Percentiles rank a stretch among this genome's conserved stretches.
Conservation (phyloP, 2,888 invertebrate genomes). For the Schrankia costaestrigalis region DNA sequence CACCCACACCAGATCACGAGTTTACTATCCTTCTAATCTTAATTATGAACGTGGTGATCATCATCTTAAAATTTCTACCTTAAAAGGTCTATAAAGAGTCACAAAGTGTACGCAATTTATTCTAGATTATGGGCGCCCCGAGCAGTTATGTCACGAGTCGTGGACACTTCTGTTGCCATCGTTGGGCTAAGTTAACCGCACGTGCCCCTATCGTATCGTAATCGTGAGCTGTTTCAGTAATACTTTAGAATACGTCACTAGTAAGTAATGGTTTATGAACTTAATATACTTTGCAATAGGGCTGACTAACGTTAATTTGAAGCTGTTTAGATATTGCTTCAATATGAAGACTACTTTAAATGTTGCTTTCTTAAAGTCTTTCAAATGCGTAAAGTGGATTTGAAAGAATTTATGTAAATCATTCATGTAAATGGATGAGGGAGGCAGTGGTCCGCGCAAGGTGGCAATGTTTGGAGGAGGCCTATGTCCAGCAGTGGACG, state of each 20-base stretch:
- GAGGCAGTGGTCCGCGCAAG: too few relatives aligned
- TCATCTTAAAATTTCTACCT: constrained; percentile 78
- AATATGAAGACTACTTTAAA: too few relatives aligned
- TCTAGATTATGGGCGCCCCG: constrained; percentile 66
- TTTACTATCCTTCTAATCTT: constrained; percentile 66
- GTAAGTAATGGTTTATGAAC: too few relatives aligned
- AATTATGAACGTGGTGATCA: constrained; percentile 79
- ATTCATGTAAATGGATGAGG: too few relatives aligned
- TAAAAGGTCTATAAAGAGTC: constrained; percentile 79
- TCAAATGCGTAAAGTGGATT: too few relatives aligned
- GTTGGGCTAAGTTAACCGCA: constrained; percentile 39
- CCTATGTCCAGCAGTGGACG: too few relatives aligned
- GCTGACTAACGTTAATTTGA: too few relatives aligned
- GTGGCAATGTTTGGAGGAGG: too few relatives aligned
- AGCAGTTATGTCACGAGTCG: constrained; percentile 71
- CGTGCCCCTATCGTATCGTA: constrained; percentile 52
- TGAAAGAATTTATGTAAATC: too few relatives aligned
- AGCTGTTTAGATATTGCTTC: too few relatives aligned
- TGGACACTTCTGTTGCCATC: constrained; percentile 70
- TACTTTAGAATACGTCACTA: constrained; percentile 9
- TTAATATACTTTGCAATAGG: too few relatives aligned
- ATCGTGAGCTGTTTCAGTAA: constrained; percentile 20
- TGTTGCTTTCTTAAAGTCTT: too few relatives aligned
- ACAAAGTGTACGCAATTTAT: constrained; percentile 76
- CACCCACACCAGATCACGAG: constrained; percentile 76